Percentiles rank a stretch among this genome's conserved stretches.
Evolutionary conservation across 2,888 invertebrate genomes (phyloP).

Genomic region (Creontiades dilutus): DNA sequence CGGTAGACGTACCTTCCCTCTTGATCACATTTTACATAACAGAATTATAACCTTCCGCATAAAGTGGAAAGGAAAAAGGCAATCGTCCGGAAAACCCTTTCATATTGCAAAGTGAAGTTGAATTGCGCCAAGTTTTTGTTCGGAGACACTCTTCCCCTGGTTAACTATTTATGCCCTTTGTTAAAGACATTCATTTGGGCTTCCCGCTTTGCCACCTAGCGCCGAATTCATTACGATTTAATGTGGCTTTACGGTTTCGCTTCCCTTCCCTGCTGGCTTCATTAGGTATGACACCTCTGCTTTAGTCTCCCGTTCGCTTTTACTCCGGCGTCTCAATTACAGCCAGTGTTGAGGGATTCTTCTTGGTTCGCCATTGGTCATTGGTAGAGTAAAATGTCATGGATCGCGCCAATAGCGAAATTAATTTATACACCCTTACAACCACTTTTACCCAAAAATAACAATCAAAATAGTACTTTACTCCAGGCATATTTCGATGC

Average conservation of each 20-base stretch:
- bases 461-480: too few species aligned
- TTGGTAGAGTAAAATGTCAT: too few species aligned
- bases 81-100: constrained; percentile 73
- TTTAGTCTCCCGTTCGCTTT: not conserved
- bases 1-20: constrained; percentile 53
- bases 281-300: constrained; percentile 56
- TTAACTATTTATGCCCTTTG: constrained; percentile 59
- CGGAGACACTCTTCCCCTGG: constrained; percentile 48
- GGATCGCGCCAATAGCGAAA: too few species aligned
- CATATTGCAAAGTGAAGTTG: constrained; percentile 73
- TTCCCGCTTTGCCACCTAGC: constrained; percentile 50
- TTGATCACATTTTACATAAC: constrained; percentile 71
- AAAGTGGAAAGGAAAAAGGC: constrained; percentile 61
- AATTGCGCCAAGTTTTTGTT: constrained; percentile 69
- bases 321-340: too few species aligned
- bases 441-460: too few species aligned
- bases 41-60: constrained; percentile 69
- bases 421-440: too few species aligned
- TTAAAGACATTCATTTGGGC: constrained; percentile 63
- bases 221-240: constrained; percentile 68
- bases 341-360: too few species aligned
- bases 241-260: constrained; percentile 32
- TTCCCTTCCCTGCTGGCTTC: constrained; percentile 1
- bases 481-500: too few species aligned
- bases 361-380: too few species aligned